Evolutionary conservation across 2,113 vertebrate genomes (phyloP), one percentile per base, ranked within the genome.

Genomic region (Fregata magnificens): DNA sequence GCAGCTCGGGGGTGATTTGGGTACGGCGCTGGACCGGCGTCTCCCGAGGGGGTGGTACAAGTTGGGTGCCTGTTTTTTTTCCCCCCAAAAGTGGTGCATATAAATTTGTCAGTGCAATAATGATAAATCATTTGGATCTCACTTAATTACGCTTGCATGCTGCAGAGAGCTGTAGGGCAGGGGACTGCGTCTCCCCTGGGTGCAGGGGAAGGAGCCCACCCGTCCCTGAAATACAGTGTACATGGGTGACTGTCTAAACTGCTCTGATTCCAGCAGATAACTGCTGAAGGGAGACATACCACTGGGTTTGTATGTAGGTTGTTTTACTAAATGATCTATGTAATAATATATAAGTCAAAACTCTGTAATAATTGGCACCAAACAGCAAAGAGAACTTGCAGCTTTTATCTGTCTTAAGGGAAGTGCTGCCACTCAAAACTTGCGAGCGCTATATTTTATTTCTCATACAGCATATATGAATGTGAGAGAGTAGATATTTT

Each of bases 271-370:
- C 80, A 72, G 86, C 89, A 69, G 66, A 2, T 47, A 28, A 9
- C 49, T 91, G 78, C 88, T 66, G 84, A 74, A 40, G 71, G 70
- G 84, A 95, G 93, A 45, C 58, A 7, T 32, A 77, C 36, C 63
- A 19, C 61, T 62, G 86, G 83, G 66, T 84, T 79, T 84, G 52
- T 34, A 58, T 72, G 83, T 49, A 85, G 89, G 93, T 92, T 95
- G 96, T 96, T 97, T 95, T 95, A 97, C 95, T 96, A 96, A 97
- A 79, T 94, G 95, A 85, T 96, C 93, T 95, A 44, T 31, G 86
- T 97, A 97, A 87, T 96, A 97, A 97, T 96, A 86, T 56, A 85
- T 86, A 96, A 97, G 95, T 95, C 94, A 84, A 93, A 97, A 91
- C 88, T 94, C 78, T 21, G 40, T 62, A 63, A 95, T 93, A 95